Base-by-base conservation (phyloP, 1,140 invertebrate species). In the Pseudobourletiella spinata region DNA sequence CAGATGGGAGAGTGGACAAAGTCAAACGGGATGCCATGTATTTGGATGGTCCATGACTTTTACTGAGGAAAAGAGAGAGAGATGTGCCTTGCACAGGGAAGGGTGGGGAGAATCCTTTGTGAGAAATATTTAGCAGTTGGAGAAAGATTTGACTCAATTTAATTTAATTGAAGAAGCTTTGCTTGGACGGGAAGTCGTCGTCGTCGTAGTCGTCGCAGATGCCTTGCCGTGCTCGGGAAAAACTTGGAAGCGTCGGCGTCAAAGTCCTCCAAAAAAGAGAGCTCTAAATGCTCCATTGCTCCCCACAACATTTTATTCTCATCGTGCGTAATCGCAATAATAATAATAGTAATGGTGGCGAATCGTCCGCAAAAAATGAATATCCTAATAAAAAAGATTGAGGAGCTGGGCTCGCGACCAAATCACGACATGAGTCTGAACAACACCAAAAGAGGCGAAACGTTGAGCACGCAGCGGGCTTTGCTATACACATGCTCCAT, bases 361-460 rank as follows among this genome's bases (percentile, higher is more conserved):
- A 48, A 11, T 15, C 44, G 20, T 22, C 11, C 18, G 22, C 44
- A 48, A 48, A 48, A 48, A 48, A 48, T 15, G 11, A 48, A 15
- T 11, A 15, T 48, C 44, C 11, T 48, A 15, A 11, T 11, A 48
- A 48, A 48, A 48, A 48, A 48, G 20, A 22, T 11, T 48, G 44
- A 48, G 18, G 44, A 52, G 25, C 18, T 24, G 50, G 50, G 50
- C 50, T 52, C 50, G 50, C 50, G 50, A 52, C 50, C 18, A 52
- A 52, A 22, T 52, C 50, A 52, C 50, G 50, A 52, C 20, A 15
- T 48, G 14, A 14, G 6, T 48, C 6, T 48, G 32, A 39, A 39
- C 8, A 39, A 39, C 32, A 39, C n/a, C 32, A 8, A 39, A 39
- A 39, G n/a, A 39, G n/a, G n/a, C n/a, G n/a, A n/a, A n/a, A n/a